Evolutionary conservation across 2,797 vertebrate genomes (phyloP), one percentile per base, ranked within the genome.

Genomic region (Crax fasciolata): DNA sequence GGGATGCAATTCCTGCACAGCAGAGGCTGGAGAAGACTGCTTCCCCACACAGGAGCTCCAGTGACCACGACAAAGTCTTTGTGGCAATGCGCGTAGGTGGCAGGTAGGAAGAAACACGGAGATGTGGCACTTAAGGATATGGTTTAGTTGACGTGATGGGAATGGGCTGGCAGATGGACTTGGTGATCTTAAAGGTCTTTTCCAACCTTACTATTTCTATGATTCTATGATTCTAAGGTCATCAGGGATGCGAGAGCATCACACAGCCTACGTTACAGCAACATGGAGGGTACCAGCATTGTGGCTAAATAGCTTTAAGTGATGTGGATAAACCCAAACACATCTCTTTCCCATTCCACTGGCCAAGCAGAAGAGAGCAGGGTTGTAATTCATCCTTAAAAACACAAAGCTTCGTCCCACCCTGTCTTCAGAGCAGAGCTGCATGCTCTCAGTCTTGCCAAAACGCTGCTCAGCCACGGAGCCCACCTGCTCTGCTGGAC

Each of bases 271-370:
- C 4, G 2, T 39, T 59, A 52, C 1, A 1, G 12, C 27, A 51
- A 18, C 0, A 0, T 13, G 8, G 21, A 30, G 13, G 8, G 10
- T 2, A 19, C 41, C 49, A 72, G 4, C 41, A 35, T 9, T 2
- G 5, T 41, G 68, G 9, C 20, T 30, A 28, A 62, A n/a, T 3
- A 72, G 54, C 43, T 55, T 41, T 11, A 27, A 35, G 32, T 27
- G 55, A 6, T 2, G 3, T 3, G 4, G 44, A 54, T 38, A 65
- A 87, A 63, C 10, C 23, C 3, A 1, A 35, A 24, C 41, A 20
- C 3, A 1, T 7, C 28, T 27, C 27, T 76, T 61, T 44, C 65
- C 43, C 66, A 30, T 89, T 80, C n/a, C 84, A 2, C 49, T 55
- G 43, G 30, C 75, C 18, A 27, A 86, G 23, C 1, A 54, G 70